Percentiles rank a stretch among this genome's conserved stretches.
Conservation (phyloP, 2,113 vertebrate species). For the Cygnus atratus region DNA sequence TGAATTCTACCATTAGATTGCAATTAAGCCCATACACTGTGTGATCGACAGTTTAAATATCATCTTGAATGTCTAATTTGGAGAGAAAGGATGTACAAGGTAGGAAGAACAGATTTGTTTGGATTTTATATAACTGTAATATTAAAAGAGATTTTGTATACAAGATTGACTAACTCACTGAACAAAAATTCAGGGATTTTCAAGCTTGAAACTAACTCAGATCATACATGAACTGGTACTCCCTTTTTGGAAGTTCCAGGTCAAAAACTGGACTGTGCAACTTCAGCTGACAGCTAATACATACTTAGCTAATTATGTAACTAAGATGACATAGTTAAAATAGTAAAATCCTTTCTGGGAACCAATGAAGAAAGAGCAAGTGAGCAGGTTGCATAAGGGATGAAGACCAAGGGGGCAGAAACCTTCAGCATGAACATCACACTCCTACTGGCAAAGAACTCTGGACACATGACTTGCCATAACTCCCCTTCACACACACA, state of each 20-base stretch:
- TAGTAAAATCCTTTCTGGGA: background rate
- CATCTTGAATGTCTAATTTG: background rate
- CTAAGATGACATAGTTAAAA: background rate
- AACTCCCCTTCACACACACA: background rate
- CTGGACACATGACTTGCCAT: background rate
- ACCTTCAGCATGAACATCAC: background rate
- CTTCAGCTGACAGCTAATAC: background rate
- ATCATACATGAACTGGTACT: fast-evolving
- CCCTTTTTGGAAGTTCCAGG: background rate
- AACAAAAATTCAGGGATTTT: background rate
- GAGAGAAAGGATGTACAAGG: background rate
- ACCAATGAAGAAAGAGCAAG: background rate
- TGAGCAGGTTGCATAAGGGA: background rate
- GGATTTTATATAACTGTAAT: background rate
- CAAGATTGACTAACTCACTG: background rate
- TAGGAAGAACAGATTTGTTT: background rate
- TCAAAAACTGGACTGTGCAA: background rate
- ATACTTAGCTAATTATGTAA: background rate
- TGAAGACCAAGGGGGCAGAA: background rate
- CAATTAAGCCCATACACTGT: background rate
- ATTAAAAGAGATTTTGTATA: background rate
- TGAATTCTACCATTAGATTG: background rate
- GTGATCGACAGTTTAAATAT: background rate
- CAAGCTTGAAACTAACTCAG: background rate
- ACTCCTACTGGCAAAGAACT: background rate